Base-by-base conservation (phyloP, 2,888 invertebrate species). In the Drosophila longiperda region DNA sequence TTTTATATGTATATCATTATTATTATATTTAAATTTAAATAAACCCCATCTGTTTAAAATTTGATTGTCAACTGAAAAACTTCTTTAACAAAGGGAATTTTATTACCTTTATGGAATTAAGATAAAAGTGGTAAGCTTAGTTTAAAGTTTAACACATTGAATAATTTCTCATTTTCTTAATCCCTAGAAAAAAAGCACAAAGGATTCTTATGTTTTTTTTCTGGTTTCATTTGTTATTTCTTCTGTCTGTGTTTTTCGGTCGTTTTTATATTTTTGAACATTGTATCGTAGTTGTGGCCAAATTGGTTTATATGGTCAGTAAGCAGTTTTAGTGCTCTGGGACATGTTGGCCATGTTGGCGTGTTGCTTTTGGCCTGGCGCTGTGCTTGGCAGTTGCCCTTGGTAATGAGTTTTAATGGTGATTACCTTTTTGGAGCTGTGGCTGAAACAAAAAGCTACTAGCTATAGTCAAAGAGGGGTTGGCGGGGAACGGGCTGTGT, bases 371-470 rank as follows among this genome's bases (percentile, higher is more conserved):
- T 55, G 60, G 54, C 45, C 49, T 64, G 54, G 54, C 55, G 29
- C 32, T 63, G 36, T 55, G 40, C 50, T 63, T 62, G 54, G 55
- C 58, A 59, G 68, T 80, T 87, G 83, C 75, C 82, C 80, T 85
- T 89, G 87, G 85, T 90, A 91, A 91, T 91, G 91, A 87, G 88
- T 88, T 89, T 84, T 85, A 85, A 90, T 88, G 84, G 83, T 89
- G 85, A 89, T 85, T 85, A 82, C 82, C 78, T 83, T 75, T 73
- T 78, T 61, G 61, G 66, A 59, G 75, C 62, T 64, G 84, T 48
- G 32, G 29, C 29, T 50, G 33, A 38, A 68, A 75, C 59, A 61
- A 70, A 61, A 59, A 53, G 3, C 36, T n/a, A 12, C 34, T 11
- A 54, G 11, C 23, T 45, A 4, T 0, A 34, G 15, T 17, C 17